Evolutionary conservation across 1,140 invertebrate species (phyloP), one percentile per base, ranked within the genome.

Genomic region (Bursaphelenchus mucronatus): DNA sequence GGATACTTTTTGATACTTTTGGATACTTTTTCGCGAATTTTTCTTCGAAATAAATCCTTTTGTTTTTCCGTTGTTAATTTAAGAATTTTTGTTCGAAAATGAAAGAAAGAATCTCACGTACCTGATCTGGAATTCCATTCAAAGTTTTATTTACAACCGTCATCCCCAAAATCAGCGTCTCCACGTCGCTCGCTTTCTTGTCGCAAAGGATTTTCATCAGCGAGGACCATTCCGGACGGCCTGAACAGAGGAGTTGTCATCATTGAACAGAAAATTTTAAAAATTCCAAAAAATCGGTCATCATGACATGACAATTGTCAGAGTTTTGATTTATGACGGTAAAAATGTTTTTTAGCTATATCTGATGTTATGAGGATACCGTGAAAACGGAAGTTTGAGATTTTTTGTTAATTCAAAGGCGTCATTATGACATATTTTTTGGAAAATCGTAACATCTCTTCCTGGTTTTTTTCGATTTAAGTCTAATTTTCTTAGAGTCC

Each of bases 101-200:
- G 1, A 5, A 53, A 57, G n/a, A 19, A 6, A n/a, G 57, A 63
- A 63, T 13, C 1, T 61, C 1, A 30, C 51, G 40, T 11, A 74
- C 70, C 52, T 77, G 74, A 83, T 97, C 94, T 0, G 91, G 90
- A 61, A 97, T 88, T 8, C 93, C 94, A 81, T 92, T 93, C 13
- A 98, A 82, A 40, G 92, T 92, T 85, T 94, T 95, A 83, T 98
- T 98, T 69, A 98, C 89, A 49, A 98, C 86, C 13, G 92, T 96
- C 75, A 92, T 95, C 11, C 93, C 91, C 82, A 94, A 97, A 65
- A 96, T 91, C 0, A 97, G 85, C 10, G 97, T 85, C 83, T 98
- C 95, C 3, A 91, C 91, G 82, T 98, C 94, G 0, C 90, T 89
- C 21, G 90, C 89, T 73, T 97, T 92, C 71, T 92, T 91, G 80